These are phyloP conservation scores for Gambusia yucatana DNA, from an alignment of 2,797 vertebrate species.

Conservation along the genomic window DNA sequence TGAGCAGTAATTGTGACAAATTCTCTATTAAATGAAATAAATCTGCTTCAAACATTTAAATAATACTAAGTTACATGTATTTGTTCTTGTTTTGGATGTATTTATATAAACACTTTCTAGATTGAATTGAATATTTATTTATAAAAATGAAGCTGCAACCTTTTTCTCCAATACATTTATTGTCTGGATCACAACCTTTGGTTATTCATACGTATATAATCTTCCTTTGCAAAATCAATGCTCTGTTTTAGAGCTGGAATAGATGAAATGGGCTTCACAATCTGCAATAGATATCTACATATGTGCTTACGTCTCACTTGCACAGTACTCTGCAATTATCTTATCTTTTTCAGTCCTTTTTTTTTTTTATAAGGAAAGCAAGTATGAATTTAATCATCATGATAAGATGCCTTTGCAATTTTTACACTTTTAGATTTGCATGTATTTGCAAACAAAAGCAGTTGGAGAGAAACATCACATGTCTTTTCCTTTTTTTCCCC, in stretches of 20 bases:
- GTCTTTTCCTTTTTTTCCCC: not conserved
- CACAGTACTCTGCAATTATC: not conserved
- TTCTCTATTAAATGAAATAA: too few species aligned
- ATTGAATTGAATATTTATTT: not conserved
- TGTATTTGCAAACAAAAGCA: too few species aligned
- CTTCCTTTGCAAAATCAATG: not conserved
- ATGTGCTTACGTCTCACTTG: not conserved
- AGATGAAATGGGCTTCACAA: not conserved
- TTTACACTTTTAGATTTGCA: too few species aligned
- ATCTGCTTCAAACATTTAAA: too few species aligned
- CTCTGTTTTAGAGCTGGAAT: not conserved
- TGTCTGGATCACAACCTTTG: not conserved
- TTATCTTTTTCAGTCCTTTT: not conserved
- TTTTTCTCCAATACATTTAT: not conserved
- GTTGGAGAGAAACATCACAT: not conserved
- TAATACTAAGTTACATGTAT: not conserved
- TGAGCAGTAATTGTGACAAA: too few species aligned
- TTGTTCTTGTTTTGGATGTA: not conserved
- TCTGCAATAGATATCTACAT: not conserved
- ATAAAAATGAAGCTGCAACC: not conserved
- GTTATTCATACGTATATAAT: not conserved
- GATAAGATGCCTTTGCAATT: not conserved
- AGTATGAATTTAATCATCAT: not conserved
- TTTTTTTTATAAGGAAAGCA: not conserved
- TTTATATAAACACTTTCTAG: not conserved